Conservation (phyloP, 2,888 invertebrate genomes). For the Aspidiotus destructor region DNA sequence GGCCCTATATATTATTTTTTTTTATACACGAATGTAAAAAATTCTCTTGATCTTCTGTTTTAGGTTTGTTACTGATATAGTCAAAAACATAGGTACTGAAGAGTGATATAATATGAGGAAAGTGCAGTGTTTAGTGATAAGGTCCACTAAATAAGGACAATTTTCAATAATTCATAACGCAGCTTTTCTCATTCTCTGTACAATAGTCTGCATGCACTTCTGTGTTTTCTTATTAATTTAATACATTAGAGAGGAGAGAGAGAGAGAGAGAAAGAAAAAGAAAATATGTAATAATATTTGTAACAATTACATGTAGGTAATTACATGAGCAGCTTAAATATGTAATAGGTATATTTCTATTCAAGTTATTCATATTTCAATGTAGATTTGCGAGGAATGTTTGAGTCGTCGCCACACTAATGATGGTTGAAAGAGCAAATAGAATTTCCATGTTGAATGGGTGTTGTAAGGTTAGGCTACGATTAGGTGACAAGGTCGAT, state of each 20-base stretch:
- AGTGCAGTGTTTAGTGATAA: background rate
- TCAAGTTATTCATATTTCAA: constrained; percentile 7
- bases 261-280: background rate
- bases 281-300: background rate
- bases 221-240: too few species aligned
- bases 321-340: background rate
- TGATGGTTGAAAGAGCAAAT: constrained; percentile 7
- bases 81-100: too few species aligned
- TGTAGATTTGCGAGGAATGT: constrained; percentile 21
- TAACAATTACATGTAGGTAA: too few species aligned
- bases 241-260: background rate
- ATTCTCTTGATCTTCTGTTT: too few species aligned
- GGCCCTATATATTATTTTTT: too few species aligned
- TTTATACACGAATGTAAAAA: too few species aligned
- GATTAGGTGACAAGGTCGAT: constrained; percentile 22
- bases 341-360: background rate
- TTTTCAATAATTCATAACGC: background rate
- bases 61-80: too few species aligned
- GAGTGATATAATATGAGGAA: background rate
- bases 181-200: background rate
- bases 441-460: constrained; percentile 1
- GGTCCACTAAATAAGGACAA: background rate
- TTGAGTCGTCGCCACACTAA: constrained; percentile 14
- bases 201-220: too few species aligned
- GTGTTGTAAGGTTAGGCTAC: constrained; percentile 14